A percentile compares a stretch with the other conserved stretches of the same genome.
These are phyloP conservation scores for Casuarius casuarius DNA, from an alignment of 2,113 vertebrate species.

Conservation along the genomic window DNA sequence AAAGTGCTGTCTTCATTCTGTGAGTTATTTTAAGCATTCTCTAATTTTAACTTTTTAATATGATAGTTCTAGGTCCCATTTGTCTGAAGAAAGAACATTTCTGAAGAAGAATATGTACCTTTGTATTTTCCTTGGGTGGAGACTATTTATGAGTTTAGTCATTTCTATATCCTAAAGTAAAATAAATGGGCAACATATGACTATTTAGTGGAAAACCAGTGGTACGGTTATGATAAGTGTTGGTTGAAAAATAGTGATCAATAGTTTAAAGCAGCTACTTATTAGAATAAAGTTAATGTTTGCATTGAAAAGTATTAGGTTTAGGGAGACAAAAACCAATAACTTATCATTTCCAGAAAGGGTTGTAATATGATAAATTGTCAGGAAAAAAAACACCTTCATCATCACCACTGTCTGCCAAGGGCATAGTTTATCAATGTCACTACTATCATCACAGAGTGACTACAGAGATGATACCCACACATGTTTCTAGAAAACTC, in stretches of 20 bases:
- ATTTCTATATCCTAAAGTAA: background rate
- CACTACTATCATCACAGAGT: slow-evolving; percentile 67
- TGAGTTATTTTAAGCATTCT: background rate
- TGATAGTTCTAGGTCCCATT: background rate
- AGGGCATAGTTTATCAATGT: slow-evolving; percentile 81
- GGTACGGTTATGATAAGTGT: slow-evolving; percentile 8
- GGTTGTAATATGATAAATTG: slow-evolving; percentile 80
- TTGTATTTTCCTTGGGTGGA: background rate
- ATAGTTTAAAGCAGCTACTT: slow-evolving; percentile 7
- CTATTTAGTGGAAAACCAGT: background rate
- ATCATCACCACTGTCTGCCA: slow-evolving; percentile 77
- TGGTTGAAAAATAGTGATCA: slow-evolving; percentile 4
- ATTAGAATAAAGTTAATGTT: slow-evolving; percentile 40
- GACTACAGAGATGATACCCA: slow-evolving; percentile 21
- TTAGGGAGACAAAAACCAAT: slow-evolving; percentile 69
- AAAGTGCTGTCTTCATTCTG: background rate
- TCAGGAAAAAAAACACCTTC: slow-evolving; percentile 68
- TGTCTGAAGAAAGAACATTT: background rate
- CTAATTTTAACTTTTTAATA: background rate
- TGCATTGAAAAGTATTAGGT: slow-evolving; percentile 63
- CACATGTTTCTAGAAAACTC: background rate
- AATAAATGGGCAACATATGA: background rate
- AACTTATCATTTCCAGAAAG: slow-evolving; percentile 74
- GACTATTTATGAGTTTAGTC: background rate
- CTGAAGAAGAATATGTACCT: background rate